Evolutionary conservation across 2,888 invertebrate species (phyloP).

Genomic region (Hirtodrosophila cameraria): DNA sequence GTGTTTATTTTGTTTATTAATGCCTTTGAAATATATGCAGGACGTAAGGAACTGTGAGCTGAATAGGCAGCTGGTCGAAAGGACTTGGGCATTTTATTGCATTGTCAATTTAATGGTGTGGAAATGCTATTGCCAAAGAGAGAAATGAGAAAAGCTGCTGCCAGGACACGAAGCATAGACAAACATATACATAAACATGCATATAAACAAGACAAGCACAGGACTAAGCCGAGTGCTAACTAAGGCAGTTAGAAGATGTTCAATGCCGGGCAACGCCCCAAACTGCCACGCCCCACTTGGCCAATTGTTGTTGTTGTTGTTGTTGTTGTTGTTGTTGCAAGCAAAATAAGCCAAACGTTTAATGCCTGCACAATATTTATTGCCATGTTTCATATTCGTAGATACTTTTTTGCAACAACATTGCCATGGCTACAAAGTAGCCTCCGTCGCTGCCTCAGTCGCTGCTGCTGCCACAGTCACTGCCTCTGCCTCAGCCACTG

Average conservation of each 20-base stretch:
- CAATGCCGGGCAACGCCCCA: slow-evolving; percentile 44
- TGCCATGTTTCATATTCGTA: slow-evolving; percentile 79
- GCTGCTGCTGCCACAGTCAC: slow-evolving; percentile 10
- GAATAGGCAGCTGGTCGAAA: slow-evolving; percentile 57
- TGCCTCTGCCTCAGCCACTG: not conserved
- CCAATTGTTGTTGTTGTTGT: not conserved
- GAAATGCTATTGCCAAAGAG: slow-evolving; percentile 70
- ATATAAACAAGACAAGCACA: slow-evolving; percentile 58
- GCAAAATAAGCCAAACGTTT: slow-evolving; percentile 73
- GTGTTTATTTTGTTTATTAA: slow-evolving; percentile 65
- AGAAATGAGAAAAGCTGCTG: slow-evolving; percentile 35
- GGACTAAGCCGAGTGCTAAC: slow-evolving; percentile 65
- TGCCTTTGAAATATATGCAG: slow-evolving; percentile 58
- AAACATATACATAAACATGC: slow-evolving; percentile 9
- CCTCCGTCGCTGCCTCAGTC: slow-evolving; percentile 25
- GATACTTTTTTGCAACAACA: slow-evolving; percentile 55
- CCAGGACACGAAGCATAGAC: slow-evolving; percentile 13
- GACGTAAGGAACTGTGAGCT: slow-evolving; percentile 27
- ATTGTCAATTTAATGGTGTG: slow-evolving; percentile 81
- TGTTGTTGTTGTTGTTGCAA: slow-evolving; percentile 46
- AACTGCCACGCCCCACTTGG: not conserved
- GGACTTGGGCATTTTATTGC: slow-evolving; percentile 69
- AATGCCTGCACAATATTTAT: slow-evolving; percentile 80
- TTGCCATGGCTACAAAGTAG: slow-evolving; percentile 56
- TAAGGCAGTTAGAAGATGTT: slow-evolving; percentile 70